A percentile compares a stretch with the other conserved stretches of the same genome.
These are phyloP conservation scores for Toxotes jaculatrix DNA, from an alignment of 2,113 vertebrate genomes.

Conservation along the genomic window DNA sequence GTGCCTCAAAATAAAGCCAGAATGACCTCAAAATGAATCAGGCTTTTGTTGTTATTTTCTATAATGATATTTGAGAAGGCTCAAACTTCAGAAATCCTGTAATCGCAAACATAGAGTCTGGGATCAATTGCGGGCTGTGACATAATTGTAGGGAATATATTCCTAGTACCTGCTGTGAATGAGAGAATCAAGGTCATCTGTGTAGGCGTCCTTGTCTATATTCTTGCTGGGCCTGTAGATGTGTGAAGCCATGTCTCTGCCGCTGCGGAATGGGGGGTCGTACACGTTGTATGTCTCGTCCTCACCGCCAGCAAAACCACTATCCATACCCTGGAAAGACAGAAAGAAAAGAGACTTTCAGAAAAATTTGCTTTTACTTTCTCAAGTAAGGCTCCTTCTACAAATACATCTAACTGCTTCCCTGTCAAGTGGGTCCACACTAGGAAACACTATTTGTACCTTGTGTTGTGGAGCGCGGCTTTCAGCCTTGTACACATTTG, in stretches of 20 bases:
- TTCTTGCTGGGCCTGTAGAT: slow-evolving; percentile 97
- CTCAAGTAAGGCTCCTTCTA: not conserved
- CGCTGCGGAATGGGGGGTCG: slow-evolving; percentile 93
- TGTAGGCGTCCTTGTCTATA: slow-evolving; percentile 92
- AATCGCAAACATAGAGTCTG: not conserved
- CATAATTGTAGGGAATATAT: not conserved
- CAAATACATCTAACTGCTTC: not conserved
- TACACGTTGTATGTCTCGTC: slow-evolving; percentile 97
- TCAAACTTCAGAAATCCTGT: not conserved
- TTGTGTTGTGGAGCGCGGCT: not conserved
- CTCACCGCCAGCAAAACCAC: slow-evolving; percentile 96
- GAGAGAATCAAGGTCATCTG: slow-evolving; percentile 93
- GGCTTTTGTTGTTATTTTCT: not conserved
- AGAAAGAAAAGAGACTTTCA: not conserved
- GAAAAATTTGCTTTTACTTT: not conserved
- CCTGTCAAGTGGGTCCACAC: not conserved
- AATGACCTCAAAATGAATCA: slow-evolving; percentile 39
- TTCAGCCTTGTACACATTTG: not conserved
- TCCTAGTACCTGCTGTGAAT: slow-evolving; percentile 90
- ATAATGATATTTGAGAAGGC: not conserved
- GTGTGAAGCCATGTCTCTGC: slow-evolving; percentile 94
- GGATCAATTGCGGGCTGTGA: not conserved
- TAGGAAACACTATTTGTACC: not conserved
- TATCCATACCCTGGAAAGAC: slow-evolving; percentile 93
- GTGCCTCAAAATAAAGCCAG: slow-evolving; percentile 30